Evolutionary conservation across 2,797 vertebrate species (phyloP).

Genomic region (Sebastes hubbsi): DNA sequence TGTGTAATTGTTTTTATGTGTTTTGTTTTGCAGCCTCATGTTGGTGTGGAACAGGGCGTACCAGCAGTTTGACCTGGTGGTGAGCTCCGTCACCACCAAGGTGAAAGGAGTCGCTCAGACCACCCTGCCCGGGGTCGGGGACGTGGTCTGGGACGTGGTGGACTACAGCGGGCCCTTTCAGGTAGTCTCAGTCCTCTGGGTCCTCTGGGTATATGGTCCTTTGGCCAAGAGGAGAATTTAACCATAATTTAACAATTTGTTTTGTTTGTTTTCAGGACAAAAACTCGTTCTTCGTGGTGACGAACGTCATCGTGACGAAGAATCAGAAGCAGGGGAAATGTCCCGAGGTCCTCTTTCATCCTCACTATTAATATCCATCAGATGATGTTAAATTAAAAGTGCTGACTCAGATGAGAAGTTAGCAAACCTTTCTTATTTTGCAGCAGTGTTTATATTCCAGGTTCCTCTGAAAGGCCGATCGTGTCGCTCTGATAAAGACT

Average conservation of each 20-base stretch:
- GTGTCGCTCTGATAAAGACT: slow-evolving; percentile 73
- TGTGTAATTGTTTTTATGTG: background rate
- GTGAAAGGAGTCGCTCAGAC: slow-evolving; percentile 85
- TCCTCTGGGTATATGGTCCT: background rate
- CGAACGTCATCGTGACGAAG: slow-evolving; percentile 86
- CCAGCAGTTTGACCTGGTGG: slow-evolving; percentile 84
- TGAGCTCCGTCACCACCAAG: slow-evolving; percentile 86
- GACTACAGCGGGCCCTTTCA: slow-evolving; percentile 84
- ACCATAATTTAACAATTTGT: accelerated
- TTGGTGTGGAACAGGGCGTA: slow-evolving; percentile 82
- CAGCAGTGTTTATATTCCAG: slow-evolving; percentile 54
- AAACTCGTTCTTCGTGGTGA: slow-evolving; percentile 91
- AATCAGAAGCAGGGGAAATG: slow-evolving; percentile 84
- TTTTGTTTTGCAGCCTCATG: slow-evolving; percentile 61
- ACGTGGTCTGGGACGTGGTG: slow-evolving; percentile 82
- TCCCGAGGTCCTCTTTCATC: slow-evolving; percentile 79
- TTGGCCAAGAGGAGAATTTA: background rate
- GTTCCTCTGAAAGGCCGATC: slow-evolving; percentile 29
- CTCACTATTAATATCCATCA: background rate
- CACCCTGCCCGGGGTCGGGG: slow-evolving; percentile 51
- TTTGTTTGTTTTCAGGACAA: slow-evolving; percentile 61
- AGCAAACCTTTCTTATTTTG: slow-evolving; percentile 7
- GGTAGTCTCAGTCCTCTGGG: slow-evolving; percentile 62
- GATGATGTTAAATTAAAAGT: background rate
- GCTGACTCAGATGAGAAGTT: background rate